These are phyloP conservation scores for Tetrapedia diversipes DNA, from an alignment of 2,888 invertebrate species.

Conservation along the genomic window DNA sequence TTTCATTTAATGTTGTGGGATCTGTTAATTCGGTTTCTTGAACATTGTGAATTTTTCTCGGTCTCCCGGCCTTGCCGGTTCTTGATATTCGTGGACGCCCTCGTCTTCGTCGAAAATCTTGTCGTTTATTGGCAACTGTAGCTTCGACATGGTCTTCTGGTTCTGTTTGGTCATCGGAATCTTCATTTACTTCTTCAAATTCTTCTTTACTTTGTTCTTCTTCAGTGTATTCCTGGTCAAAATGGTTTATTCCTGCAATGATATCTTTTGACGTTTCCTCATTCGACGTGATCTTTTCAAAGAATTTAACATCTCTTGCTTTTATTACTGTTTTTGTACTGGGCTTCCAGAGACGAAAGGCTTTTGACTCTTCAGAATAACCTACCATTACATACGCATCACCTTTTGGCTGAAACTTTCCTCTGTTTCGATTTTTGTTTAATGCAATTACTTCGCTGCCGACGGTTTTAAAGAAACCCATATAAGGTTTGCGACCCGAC, in stretches of 20 bases:
- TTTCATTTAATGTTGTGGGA: not conserved
- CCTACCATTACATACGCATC: conserved; percentile 52
- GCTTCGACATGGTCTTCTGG: not conserved
- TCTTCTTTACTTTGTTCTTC: not conserved
- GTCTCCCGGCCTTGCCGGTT: conserved; percentile 1
- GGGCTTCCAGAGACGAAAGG: conserved; percentile 63
- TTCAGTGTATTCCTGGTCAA: not conserved
- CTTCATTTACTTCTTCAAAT: too few relatives aligned
- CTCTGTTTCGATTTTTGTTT: conserved; percentile 15
- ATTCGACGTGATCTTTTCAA: not conserved
- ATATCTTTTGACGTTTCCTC: not conserved
- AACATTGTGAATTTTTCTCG: conserved; percentile 12
- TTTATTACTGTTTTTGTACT: conserved; percentile 52
- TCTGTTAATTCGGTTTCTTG: not conserved
- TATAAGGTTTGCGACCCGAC: conserved; percentile 56
- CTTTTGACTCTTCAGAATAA: conserved; percentile 61
- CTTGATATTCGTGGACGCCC: not conserved
- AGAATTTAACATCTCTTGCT: too few relatives aligned
- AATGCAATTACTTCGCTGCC: conserved; percentile 55
- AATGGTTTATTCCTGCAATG: not conserved
- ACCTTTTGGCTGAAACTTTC: conserved; percentile 63
- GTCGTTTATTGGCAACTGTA: too few relatives aligned
- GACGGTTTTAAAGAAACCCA: conserved; percentile 54
- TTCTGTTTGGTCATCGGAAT: not conserved
- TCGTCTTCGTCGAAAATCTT: not conserved